Evolutionary conservation across 2,888 invertebrate genomes (phyloP).

Genomic region (Incurvaria masculella): DNA sequence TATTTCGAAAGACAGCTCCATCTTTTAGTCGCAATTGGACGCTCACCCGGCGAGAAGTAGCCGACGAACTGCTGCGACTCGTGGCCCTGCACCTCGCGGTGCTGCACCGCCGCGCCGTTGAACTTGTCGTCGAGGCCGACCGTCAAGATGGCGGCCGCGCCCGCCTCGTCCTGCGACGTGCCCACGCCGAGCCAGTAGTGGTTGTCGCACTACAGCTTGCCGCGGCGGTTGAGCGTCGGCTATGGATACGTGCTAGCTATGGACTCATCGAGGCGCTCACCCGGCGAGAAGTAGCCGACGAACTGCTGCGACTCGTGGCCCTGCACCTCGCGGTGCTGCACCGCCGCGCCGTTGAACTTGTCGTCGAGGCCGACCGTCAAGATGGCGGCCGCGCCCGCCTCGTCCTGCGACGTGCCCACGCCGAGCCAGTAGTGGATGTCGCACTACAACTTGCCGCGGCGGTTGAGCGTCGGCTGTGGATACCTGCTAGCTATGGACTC

Average conservation of each 20-base stretch:
- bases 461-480: slow-evolving; percentile 69
- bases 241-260: too few species aligned
- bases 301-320: slow-evolving; percentile 81
- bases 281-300: slow-evolving; percentile 68
- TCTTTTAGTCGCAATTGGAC: too few species aligned
- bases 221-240: slow-evolving; percentile 65
- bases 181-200: slow-evolving; percentile 87
- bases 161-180: slow-evolving; percentile 74
- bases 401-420: slow-evolving; percentile 72
- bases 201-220: slow-evolving; percentile 73
- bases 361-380: slow-evolving; percentile 83
- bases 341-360: slow-evolving; percentile 74
- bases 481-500: too few species aligned
- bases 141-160: slow-evolving; percentile 71
- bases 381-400: slow-evolving; percentile 73
- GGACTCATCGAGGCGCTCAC: slow-evolving; percentile 30
- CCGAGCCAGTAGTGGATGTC: slow-evolving; percentile 91
- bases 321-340: slow-evolving; percentile 84
- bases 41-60: slow-evolving; percentile 65
- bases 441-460: slow-evolving; percentile 65
- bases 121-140: slow-evolving; percentile 84
- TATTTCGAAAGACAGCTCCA: too few species aligned
- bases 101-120: slow-evolving; percentile 79
- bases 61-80: slow-evolving; percentile 77
- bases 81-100: slow-evolving; percentile 82